Percentiles rank a stretch among this genome's conserved stretches.
These are phyloP conservation scores for Trichogramma pretiosum DNA, from an alignment of 1,140 invertebrate species.

Conservation along the genomic window DNA sequence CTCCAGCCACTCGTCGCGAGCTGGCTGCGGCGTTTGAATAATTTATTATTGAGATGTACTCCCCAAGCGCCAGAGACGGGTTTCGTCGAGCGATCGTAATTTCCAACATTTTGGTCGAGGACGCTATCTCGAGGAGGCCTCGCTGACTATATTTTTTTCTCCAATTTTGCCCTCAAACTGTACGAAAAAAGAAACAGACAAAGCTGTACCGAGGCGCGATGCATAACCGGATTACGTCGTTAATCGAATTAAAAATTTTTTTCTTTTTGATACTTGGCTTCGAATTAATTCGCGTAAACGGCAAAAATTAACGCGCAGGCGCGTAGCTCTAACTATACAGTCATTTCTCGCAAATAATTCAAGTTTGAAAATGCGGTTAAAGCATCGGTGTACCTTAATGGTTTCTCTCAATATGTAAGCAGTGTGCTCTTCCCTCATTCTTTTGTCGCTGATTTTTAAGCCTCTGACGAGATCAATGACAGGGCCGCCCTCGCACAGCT, in stretches of 20 bases:
- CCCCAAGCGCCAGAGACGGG: too few species aligned
- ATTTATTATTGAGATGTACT: too few species aligned
- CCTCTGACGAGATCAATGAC: slow-evolving; percentile 68
- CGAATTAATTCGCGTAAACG: neutral
- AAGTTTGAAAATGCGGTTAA: slow-evolving; percentile 4
- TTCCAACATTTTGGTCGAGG: too few species aligned
- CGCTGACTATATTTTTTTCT: too few species aligned
- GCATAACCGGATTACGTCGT: too few species aligned
- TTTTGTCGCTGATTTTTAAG: slow-evolving; percentile 56
- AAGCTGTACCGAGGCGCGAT: neutral
- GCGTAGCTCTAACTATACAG: neutral
- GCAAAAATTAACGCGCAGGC: neutral
- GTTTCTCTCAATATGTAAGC: slow-evolving; percentile 78
- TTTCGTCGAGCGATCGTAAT: too few species aligned
- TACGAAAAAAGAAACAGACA: neutral
- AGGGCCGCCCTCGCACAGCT: slow-evolving; percentile 75
- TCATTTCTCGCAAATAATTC: neutral
- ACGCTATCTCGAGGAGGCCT: too few species aligned
- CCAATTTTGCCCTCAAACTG: too few species aligned
- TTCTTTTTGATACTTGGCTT: too few species aligned
- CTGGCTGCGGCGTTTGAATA: too few species aligned
- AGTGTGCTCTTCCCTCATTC: slow-evolving; percentile 77
- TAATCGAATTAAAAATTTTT: too few species aligned
- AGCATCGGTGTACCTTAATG: slow-evolving; percentile 65
- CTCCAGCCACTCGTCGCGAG: too few species aligned